Base-by-base conservation (phyloP, 1,140 invertebrate genomes). In the Dysdera silvatica region DNA sequence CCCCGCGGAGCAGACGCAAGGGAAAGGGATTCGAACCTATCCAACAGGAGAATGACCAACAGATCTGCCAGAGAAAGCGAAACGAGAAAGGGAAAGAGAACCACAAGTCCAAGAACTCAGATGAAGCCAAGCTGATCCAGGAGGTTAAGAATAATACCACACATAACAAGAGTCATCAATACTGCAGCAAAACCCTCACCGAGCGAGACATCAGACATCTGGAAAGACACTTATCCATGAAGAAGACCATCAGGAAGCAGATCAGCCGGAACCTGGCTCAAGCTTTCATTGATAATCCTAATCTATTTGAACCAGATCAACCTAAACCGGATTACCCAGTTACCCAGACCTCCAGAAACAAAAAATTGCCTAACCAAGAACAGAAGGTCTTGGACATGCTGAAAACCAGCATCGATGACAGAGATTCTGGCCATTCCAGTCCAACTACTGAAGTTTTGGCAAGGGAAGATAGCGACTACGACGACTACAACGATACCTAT, bases 191-290 rank as follows among this genome's bases (percentile, higher is more conserved):
- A 65, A 81, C 81, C 2, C 76, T 84, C 61, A 80, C 80, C 8
- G 85, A 84, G 66, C 82, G 80, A 20, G 85, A 87, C 71, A 83
- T 87, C 20, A 86, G 87, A 72, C 87, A 87, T 10, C 74, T 89
- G 40, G 87, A 89, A 71, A 78, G 86, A 61, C 87, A 89, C 73
- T 77, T 89, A 55, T 88, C 87, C 65, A 89, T 89, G 87, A 89
- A 89, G 77, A 89, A 89, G 73, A 89, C 87, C 6, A 88, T 89
- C 59, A 75, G 87, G 41, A 89, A 88, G 75, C 88, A 89, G 76
- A 88, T 89, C 69, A 89, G 88, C 85, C 79, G 87, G 6, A 87
- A 89, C 71, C 77, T 89, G 45, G 59, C 65, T n/a, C 83, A 86
- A 70, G 85, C 85, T 5, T 86, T 87, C 71, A 83, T 87, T 64